Evolutionary conservation across 2,888 invertebrate genomes (phyloP).

Genomic region (Andrena praecox): DNA sequence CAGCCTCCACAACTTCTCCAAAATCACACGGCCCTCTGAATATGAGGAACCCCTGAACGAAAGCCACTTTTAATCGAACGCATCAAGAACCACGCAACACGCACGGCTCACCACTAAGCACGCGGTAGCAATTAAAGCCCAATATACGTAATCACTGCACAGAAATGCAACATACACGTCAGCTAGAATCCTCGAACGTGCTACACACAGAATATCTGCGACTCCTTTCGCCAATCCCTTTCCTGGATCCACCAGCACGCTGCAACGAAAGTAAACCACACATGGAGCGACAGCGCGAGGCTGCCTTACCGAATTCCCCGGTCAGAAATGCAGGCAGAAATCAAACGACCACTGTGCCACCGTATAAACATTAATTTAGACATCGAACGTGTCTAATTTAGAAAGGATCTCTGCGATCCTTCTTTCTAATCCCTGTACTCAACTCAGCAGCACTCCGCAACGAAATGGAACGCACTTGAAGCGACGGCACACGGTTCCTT

Average conservation of each 20-base stretch:
- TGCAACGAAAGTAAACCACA: background rate
- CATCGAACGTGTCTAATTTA: too few relatives aligned
- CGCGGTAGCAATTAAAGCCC: too few relatives aligned
- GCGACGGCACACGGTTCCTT: conserved; percentile 30
- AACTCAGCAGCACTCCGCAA: background rate
- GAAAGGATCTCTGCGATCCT: background rate
- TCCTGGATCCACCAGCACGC: background rate
- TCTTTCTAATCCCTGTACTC: background rate
- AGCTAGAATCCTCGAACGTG: too few relatives aligned
- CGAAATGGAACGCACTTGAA: background rate
- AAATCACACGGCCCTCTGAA: too few relatives aligned
- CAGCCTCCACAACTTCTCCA: too few relatives aligned
- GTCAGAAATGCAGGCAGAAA: conserved; percentile 47
- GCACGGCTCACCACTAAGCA: too few relatives aligned
- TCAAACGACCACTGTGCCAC: background rate
- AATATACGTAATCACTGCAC: too few relatives aligned
- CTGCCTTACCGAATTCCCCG: conserved; percentile 77
- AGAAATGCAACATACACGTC: too few relatives aligned
- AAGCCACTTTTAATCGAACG: too few relatives aligned
- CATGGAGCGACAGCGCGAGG: background rate
- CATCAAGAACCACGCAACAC: too few relatives aligned
- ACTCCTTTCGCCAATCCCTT: background rate
- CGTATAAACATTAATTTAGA: too few relatives aligned
- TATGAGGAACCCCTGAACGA: too few relatives aligned
- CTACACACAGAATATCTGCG: background rate